phyloP scores from a whole-genome alignment of 2,113 vertebrate species.

The Falcunculus frontatus region DNA sequence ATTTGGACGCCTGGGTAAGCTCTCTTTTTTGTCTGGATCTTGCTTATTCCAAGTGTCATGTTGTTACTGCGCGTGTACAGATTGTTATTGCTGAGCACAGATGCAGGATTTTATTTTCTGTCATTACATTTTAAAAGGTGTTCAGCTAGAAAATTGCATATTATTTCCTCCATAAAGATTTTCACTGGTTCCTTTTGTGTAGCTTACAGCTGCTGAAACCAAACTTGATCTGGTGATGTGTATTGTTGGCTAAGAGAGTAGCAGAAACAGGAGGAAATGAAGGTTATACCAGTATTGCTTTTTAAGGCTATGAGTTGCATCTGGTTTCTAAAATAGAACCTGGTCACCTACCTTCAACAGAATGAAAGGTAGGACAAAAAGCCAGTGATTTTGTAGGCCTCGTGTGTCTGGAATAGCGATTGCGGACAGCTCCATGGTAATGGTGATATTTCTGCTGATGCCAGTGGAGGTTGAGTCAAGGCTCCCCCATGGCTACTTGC shows the following conservation, averaged over 20 bases:
- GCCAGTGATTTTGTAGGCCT: background rate
- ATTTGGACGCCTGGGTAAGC: constrained; percentile 85
- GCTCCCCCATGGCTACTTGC: background rate
- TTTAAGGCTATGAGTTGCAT: background rate
- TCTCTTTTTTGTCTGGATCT: constrained; percentile 58
- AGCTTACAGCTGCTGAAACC: constrained; percentile 61
- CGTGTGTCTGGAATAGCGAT: rapidly evolving
- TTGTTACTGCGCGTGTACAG: constrained; percentile 73
- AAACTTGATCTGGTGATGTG: constrained; percentile 24
- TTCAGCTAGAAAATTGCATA: constrained; percentile 92
- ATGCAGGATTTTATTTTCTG: constrained; percentile 71
- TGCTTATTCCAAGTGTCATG: constrained; percentile 83
- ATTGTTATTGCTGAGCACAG: constrained; percentile 60
- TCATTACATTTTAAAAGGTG: constrained; percentile 88
- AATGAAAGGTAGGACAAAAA: background rate
- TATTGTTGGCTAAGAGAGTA: background rate
- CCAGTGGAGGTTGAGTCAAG: background rate
- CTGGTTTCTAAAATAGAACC: background rate
- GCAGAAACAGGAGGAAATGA: constrained; percentile 33
- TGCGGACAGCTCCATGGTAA: background rate
- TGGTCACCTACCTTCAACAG: background rate
- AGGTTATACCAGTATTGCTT: constrained; percentile 37
- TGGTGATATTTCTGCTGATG: background rate
- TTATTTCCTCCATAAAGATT: constrained; percentile 80
- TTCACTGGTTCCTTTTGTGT: constrained; percentile 60